A percentile compares a stretch with the other conserved stretches of the same genome.
phyloP scores from a whole-genome alignment of 2,113 vertebrate genomes.

The Zosterops lateralis region DNA sequence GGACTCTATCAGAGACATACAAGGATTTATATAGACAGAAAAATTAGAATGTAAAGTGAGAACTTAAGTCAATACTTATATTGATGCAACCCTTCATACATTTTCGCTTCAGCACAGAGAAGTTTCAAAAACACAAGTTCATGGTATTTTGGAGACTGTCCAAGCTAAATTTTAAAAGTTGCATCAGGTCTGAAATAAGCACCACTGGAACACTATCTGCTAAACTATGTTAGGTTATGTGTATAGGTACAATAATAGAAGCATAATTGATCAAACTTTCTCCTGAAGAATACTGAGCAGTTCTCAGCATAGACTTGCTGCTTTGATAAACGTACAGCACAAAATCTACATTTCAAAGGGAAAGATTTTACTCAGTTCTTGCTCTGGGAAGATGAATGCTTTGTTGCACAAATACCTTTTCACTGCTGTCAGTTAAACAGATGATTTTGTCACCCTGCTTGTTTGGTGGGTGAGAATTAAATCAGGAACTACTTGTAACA shows the following conservation, averaged over 20 bases:
- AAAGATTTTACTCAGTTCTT: background rate
- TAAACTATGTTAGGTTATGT: background rate
- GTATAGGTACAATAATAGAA: background rate
- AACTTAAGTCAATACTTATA: background rate
- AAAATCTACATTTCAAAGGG: background rate
- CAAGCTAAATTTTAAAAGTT: background rate
- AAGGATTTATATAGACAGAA: background rate
- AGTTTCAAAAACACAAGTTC: background rate
- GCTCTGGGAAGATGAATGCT: background rate
- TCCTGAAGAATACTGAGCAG: background rate
- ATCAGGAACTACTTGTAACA: background rate
- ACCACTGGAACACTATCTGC: background rate
- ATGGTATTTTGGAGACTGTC: background rate
- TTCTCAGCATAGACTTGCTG: background rate
- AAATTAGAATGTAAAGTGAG: background rate
- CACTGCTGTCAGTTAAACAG: background rate
- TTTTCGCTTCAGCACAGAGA: background rate
- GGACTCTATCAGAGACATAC: background rate
- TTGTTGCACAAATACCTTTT: background rate
- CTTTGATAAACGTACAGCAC: background rate
- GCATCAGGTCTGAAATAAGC: background rate
- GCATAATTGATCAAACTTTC: background rate
- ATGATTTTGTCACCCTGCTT: background rate
- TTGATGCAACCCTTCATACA: background rate
- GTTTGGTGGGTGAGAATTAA: background rate